phyloP scores from a whole-genome alignment of 64 coral and sea anemone genomes.

The Montipora foliosa region DNA sequence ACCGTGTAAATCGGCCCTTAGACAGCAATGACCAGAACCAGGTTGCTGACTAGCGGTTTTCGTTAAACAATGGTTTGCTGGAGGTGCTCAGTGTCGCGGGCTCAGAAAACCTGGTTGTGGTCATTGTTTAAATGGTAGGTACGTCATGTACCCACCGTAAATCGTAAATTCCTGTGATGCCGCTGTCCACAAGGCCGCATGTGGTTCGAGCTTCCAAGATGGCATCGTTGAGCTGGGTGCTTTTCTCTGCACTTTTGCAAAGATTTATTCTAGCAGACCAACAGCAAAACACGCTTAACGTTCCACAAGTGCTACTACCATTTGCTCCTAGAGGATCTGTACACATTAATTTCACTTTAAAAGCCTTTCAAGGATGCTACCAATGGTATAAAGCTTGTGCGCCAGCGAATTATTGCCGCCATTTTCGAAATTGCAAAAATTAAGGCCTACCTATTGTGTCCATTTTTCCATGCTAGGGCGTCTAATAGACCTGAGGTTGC shows the following conservation, averaged over 20 bases:
- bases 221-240: slow-evolving; percentile 4
- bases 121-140: too few relatives aligned
- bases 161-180: not conserved
- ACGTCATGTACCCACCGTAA: too few relatives aligned
- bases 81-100: too few relatives aligned
- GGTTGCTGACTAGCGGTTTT: too few relatives aligned
- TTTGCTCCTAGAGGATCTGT: slow-evolving; percentile 80
- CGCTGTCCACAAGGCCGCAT: not conserved
- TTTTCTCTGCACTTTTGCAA: slow-evolving; percentile 25
- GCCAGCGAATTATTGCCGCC: not conserved
- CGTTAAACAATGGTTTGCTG: too few relatives aligned
- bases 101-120: too few relatives aligned
- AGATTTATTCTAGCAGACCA: slow-evolving; percentile 27
- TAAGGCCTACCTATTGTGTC: not conserved
- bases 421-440: not conserved
- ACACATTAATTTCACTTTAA: slow-evolving; percentile 83
- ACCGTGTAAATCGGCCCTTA: too few relatives aligned
- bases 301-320: slow-evolving; percentile 81
- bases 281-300: slow-evolving; percentile 84
- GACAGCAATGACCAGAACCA: too few relatives aligned
- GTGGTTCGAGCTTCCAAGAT: slow-evolving; percentile 50
- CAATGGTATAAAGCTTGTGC: slow-evolving; percentile 44
- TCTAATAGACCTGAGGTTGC: slow-evolving; percentile 93
- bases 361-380: slow-evolving; percentile 84
- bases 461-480: slow-evolving; percentile 38